Conservation (phyloP, 2,113 vertebrate genomes). For the Laticauda colubrina region DNA sequence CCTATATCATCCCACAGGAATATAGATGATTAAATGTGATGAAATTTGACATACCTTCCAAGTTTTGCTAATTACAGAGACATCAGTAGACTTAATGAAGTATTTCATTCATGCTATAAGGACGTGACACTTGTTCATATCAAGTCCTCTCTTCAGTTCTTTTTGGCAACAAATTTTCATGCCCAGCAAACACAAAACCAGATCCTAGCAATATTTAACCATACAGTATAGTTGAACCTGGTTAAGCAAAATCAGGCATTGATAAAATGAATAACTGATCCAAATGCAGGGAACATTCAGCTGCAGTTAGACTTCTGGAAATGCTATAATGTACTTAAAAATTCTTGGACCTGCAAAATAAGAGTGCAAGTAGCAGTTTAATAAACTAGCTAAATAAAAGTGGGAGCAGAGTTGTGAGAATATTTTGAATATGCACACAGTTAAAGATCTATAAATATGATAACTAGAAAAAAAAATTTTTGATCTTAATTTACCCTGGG, state of each 20-base stretch:
- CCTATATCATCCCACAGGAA: no score
- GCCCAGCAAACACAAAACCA: not conserved
- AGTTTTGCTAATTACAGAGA: not conserved
- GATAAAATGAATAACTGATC: slow-evolving; percentile 7
- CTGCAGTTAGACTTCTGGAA: slow-evolving; percentile 39
- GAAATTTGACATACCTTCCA: not conserved
- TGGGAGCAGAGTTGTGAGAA: not conserved
- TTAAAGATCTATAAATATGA: not conserved
- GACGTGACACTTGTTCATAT: not conserved
- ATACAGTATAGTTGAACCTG: not conserved
- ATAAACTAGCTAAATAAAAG: not conserved
- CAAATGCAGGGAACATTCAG: slow-evolving; percentile 40
- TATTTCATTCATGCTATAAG: not conserved
- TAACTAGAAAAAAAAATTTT: not conserved
- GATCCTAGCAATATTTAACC: slow-evolving; percentile 21
- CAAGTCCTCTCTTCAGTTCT: not conserved
- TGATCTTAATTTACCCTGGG: not conserved
- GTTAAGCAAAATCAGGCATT: slow-evolving; percentile 39
- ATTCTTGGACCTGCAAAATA: slow-evolving; percentile 74
- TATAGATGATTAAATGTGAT: not conserved
- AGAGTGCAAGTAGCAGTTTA: slow-evolving; percentile 26
- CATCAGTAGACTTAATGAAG: not conserved
- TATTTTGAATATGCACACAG: not conserved
- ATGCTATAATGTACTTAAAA: slow-evolving; percentile 73
- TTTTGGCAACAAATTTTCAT: not conserved